A percentile compares a stretch with the other conserved stretches of the same genome.
These are phyloP conservation scores for Drosophila repleta DNA, from an alignment of 1,140 invertebrate genomes.

Conservation along the genomic window DNA sequence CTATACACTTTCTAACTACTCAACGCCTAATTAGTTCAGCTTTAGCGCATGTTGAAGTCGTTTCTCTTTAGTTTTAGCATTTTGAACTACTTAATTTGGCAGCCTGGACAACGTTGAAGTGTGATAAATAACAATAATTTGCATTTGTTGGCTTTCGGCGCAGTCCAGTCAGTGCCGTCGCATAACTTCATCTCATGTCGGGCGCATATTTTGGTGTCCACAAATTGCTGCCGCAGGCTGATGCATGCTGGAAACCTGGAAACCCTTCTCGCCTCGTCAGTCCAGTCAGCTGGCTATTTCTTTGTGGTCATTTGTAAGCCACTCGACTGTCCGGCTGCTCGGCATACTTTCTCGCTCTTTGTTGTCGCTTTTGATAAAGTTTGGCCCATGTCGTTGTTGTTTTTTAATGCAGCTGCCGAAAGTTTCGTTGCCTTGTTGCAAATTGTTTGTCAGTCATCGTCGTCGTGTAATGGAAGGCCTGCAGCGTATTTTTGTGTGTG, in stretches of 20 bases:
- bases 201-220: conserved; percentile 5
- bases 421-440: conserved; percentile 32
- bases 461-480: conserved; percentile 22
- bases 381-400: conserved; percentile 4
- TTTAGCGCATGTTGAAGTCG: no score
- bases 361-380: conserved; percentile 8
- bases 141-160: conserved; percentile 17
- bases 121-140: conserved; percentile 10
- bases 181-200: conserved; percentile 14
- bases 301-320: conserved; percentile 21
- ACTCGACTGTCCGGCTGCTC: conserved; percentile 2
- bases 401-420: conserved; percentile 24
- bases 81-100: not conserved
- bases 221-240: not conserved
- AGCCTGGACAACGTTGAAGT: not conserved
- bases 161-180: not conserved
- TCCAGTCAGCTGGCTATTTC: not conserved
- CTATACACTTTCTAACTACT: no score
- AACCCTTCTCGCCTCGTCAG: not conserved
- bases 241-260: not conserved
- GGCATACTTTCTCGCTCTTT: conserved; percentile 26
- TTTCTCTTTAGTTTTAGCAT: no score
- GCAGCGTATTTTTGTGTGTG: conserved; percentile 22
- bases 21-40: no score
- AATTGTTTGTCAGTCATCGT: conserved; percentile 27